Evolutionary conservation across 2,113 vertebrate species (phyloP).

Genomic region (Gobiocypris rarus): DNA sequence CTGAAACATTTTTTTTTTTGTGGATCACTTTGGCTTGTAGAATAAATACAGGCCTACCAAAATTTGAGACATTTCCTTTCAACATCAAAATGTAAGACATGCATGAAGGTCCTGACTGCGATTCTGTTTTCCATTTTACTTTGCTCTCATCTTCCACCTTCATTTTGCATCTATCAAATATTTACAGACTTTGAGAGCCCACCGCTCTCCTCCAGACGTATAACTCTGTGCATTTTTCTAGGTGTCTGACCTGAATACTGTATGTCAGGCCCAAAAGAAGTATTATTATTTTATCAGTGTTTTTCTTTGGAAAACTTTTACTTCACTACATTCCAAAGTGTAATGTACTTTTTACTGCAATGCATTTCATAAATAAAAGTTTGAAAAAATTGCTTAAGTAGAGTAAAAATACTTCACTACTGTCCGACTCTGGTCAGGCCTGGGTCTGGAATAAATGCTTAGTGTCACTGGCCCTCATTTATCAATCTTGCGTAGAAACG

Average conservation of each 20-base stretch:
- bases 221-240: background rate
- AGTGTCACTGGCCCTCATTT: too few relatives aligned
- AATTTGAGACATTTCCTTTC: background rate
- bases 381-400: too few relatives aligned
- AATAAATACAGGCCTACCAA: background rate
- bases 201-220: background rate
- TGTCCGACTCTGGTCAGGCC: background rate
- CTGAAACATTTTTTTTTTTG: background rate
- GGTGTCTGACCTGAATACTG: background rate
- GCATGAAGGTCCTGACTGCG: too few relatives aligned
- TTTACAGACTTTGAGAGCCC: background rate
- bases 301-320: too few relatives aligned
- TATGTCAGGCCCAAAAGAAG: too few relatives aligned
- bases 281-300: too few relatives aligned
- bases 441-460: background rate
- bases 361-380: too few relatives aligned
- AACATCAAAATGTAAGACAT: background rate
- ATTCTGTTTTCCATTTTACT: conserved; percentile 4
- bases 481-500: too few relatives aligned
- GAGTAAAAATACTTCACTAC: too few relatives aligned
- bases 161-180: conserved; percentile 12
- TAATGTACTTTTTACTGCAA: too few relatives aligned
- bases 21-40: background rate
- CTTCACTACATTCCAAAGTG: too few relatives aligned
- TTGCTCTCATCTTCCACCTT: background rate